A percentile compares a stretch with the other conserved stretches of the same genome.
phyloP scores from a whole-genome alignment of 2,113 vertebrate species.

The Leiothrix lutea region DNA sequence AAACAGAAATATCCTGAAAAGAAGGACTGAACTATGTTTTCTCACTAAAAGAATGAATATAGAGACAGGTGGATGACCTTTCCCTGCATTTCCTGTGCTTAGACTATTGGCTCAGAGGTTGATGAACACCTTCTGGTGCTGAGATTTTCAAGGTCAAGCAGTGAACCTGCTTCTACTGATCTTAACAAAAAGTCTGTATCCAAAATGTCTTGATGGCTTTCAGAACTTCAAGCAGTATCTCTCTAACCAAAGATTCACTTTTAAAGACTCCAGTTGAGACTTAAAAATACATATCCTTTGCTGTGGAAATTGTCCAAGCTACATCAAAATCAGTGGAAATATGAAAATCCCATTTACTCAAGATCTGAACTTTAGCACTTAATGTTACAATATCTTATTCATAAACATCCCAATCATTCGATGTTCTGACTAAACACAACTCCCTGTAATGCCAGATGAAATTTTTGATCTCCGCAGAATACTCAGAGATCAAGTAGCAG shows the following conservation, averaged over 20 bases:
- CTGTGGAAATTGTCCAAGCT: not conserved
- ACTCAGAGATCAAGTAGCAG: not conserved
- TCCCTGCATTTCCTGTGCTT: not conserved
- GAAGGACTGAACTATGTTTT: not conserved
- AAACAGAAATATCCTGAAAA: not conserved
- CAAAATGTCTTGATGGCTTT: not conserved
- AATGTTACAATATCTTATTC: not conserved
- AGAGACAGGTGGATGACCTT: not conserved
- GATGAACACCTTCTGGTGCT: not conserved
- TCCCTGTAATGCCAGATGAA: not conserved
- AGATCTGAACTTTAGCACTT: not conserved
- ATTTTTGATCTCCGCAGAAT: not conserved
- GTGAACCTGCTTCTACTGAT: not conserved
- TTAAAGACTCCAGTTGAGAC: not conserved
- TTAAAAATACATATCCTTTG: not conserved
- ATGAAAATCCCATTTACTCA: not conserved
- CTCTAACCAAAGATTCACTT: not conserved
- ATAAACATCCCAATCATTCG: not conserved
- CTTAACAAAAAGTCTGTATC: not conserved
- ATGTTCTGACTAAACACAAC: not conserved
- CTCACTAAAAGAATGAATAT: not conserved
- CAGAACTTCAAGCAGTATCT: not conserved
- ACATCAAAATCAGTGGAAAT: not conserved
- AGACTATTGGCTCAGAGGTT: not conserved
- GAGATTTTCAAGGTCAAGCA: not conserved